phyloP scores from a whole-genome alignment of 2,797 vertebrate genomes.

The Danio jaintianensis region DNA sequence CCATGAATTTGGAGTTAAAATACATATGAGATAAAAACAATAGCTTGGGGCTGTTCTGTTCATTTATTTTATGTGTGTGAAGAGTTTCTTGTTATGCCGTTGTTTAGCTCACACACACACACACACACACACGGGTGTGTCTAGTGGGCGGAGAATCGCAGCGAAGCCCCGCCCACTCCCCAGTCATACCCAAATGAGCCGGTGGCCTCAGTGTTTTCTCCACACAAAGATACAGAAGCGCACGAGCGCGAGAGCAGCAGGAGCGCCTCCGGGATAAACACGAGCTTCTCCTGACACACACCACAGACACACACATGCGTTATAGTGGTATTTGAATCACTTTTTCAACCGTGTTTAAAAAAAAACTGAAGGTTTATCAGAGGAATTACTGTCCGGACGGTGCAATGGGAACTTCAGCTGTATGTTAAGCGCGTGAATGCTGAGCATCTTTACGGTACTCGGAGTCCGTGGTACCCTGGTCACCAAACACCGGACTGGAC shows the following conservation, averaged over 20 bases:
- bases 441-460: constrained; percentile 43
- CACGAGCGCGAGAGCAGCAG: constrained; percentile 21
- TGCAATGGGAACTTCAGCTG: constrained; percentile 46
- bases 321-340: background rate
- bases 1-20: background rate
- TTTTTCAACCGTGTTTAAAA: constrained; percentile 4
- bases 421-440: constrained; percentile 52
- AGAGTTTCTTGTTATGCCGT: background rate
- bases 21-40: background rate
- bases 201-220: constrained; percentile 29
- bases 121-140: constrained; percentile 26
- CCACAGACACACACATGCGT: background rate
- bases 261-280: constrained; percentile 4
- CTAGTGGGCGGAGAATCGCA: background rate
- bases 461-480: constrained; percentile 43
- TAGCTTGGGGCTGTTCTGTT: background rate
- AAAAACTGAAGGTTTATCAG: constrained; percentile 3
- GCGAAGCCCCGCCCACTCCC: background rate
- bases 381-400: constrained; percentile 28
- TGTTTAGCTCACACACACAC: background rate
- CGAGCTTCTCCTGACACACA: constrained; percentile 26
- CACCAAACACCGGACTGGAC: constrained; percentile 40
- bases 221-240: constrained; percentile 51
- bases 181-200: constrained; percentile 38
- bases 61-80: background rate